Percentiles rank a stretch among this genome's conserved stretches.
These are phyloP conservation scores for Clunio marinus DNA, from an alignment of 2,888 invertebrate genomes.

Conservation along the genomic window DNA sequence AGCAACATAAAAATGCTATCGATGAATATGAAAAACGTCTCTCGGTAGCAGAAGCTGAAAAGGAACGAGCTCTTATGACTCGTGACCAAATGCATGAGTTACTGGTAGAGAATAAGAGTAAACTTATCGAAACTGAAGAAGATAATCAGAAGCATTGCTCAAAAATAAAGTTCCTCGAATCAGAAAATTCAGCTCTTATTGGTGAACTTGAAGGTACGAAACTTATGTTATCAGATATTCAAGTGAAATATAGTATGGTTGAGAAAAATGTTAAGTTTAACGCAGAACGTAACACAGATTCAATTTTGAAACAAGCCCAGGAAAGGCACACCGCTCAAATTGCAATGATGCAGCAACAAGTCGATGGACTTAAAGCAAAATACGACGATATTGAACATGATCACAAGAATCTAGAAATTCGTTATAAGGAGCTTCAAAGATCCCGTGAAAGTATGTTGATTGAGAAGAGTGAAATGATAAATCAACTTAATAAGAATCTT, in stretches of 20 bases:
- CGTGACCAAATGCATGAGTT: conserved; percentile 61
- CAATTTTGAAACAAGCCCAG: conserved; percentile 51
- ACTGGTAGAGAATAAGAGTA: conserved; percentile 53
- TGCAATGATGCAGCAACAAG: conserved; percentile 53
- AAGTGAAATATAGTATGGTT: conserved; percentile 49
- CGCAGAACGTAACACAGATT: conserved; percentile 46
- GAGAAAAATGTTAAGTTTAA: conserved; percentile 46
- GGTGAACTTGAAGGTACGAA: conserved; percentile 56
- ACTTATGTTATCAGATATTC: conserved; percentile 53
- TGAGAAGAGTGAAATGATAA: conserved; percentile 61
- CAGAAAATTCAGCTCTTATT: conserved; percentile 54
- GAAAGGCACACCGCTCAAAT: conserved; percentile 53
- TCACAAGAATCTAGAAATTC: conserved; percentile 54
- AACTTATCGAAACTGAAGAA: conserved; percentile 48
- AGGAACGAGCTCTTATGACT: conserved; percentile 57
- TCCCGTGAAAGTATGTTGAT: conserved; percentile 59
- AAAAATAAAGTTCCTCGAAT: conserved; percentile 50
- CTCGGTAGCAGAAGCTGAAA: conserved; percentile 58
- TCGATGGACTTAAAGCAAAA: conserved; percentile 50
- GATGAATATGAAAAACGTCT: conserved; percentile 57
- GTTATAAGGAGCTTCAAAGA: conserved; percentile 57
- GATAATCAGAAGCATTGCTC: conserved; percentile 47
- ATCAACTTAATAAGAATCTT: conserved; percentile 58
- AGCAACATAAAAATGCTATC: conserved; percentile 47
- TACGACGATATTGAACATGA: conserved; percentile 54